A percentile compares a stretch with the other conserved stretches of the same genome.
These are phyloP conservation scores for Conus betulinus DNA, from an alignment of 1,140 invertebrate species.

Conservation along the genomic window DNA sequence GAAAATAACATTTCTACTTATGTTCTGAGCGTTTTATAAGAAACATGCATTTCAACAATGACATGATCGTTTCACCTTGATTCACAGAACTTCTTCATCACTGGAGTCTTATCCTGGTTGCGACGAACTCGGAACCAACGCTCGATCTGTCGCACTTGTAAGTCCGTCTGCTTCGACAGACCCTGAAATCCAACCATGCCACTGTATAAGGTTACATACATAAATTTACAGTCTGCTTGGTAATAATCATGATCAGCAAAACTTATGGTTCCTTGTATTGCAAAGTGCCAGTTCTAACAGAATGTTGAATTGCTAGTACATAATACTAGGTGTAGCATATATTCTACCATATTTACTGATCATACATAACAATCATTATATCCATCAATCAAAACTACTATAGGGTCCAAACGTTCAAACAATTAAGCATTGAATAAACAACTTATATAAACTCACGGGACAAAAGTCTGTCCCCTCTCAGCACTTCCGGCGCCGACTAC, in stretches of 20 bases:
- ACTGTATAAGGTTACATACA: neutral
- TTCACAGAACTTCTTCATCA: conserved; percentile 94
- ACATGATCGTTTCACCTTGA: conserved; percentile 78
- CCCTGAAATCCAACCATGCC: conserved; percentile 41
- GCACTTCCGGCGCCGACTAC: too few relatives aligned
- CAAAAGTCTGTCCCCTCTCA: too few relatives aligned
- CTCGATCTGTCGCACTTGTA: conserved; percentile 90
- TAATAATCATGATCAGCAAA: neutral
- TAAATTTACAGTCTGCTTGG: too few relatives aligned
- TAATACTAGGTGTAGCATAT: neutral
- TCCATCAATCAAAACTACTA: too few relatives aligned
- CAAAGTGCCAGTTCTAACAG: too few relatives aligned
- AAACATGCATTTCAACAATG: too few relatives aligned
- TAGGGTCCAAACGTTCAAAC: too few relatives aligned
- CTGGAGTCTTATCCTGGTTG: conserved; percentile 90
- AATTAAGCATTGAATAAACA: too few relatives aligned
- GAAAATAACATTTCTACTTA: too few relatives aligned
- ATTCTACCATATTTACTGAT: neutral
- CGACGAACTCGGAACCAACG: conserved; percentile 90
- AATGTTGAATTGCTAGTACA: neutral
- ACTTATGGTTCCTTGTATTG: neutral
- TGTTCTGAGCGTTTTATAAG: too few relatives aligned
- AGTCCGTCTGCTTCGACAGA: conserved; percentile 87
- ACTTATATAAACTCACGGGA: too few relatives aligned
- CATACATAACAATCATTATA: too few relatives aligned